phyloP scores from a whole-genome alignment of 2,888 invertebrate genomes.

The Philopedon plagiatum region DNA sequence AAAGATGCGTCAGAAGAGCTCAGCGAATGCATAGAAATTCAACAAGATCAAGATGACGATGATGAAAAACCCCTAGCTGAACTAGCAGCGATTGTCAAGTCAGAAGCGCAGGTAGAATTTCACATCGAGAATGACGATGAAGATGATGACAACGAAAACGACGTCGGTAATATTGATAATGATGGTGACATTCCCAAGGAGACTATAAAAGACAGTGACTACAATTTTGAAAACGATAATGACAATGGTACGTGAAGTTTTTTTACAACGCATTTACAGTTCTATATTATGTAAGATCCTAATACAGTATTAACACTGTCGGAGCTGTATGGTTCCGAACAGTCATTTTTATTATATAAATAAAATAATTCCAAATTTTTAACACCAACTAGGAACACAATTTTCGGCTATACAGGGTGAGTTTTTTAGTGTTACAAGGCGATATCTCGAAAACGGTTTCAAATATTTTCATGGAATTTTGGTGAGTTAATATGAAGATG shows the following conservation, averaged over 20 bases:
- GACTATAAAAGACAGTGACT: slow-evolving; percentile 1
- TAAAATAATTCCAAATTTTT: too few relatives aligned
- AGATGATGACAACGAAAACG: slow-evolving; percentile 41
- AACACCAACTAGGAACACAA: too few relatives aligned
- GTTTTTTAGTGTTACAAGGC: too few relatives aligned
- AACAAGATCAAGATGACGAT: slow-evolving; percentile 38
- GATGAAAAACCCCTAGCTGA: slow-evolving; percentile 46
- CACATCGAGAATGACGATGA: slow-evolving; percentile 36
- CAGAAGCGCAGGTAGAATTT: slow-evolving; percentile 28
- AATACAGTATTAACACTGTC: too few relatives aligned
- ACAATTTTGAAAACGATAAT: slow-evolving; percentile 19
- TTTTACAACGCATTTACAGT: too few relatives aligned
- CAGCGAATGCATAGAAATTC: slow-evolving; percentile 45
- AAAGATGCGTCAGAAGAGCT: slow-evolving; percentile 31
- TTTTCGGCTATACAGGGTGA: too few relatives aligned
- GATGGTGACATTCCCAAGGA: slow-evolving; percentile 28
- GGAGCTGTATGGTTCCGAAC: too few relatives aligned
- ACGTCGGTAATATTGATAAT: slow-evolving; percentile 39
- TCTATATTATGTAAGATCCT: too few relatives aligned
- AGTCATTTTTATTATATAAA: too few relatives aligned
- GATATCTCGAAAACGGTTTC: too few relatives aligned
- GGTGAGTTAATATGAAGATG: too few relatives aligned
- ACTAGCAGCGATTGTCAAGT: slow-evolving; percentile 38
- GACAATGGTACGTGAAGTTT: slow-evolving; percentile 28
- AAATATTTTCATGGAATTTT: too few relatives aligned